These are phyloP conservation scores for Leptatherina wallacei DNA, from an alignment of 2,797 vertebrate species.

Conservation along the genomic window DNA sequence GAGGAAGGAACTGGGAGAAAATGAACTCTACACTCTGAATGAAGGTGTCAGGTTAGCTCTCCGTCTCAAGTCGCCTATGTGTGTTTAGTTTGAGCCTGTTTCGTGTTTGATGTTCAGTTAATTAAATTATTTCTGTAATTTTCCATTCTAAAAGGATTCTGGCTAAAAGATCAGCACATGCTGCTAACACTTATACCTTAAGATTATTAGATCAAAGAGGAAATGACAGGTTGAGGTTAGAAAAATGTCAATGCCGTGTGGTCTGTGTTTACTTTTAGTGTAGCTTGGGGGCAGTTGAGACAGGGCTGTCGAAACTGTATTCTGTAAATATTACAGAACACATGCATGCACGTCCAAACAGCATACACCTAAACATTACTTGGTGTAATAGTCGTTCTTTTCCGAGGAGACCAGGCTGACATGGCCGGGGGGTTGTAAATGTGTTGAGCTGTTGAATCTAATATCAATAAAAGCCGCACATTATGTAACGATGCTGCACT, in stretches of 20 bases:
- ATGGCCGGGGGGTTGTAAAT: background rate
- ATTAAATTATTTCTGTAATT: constrained; percentile 29
- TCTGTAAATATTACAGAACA: background rate
- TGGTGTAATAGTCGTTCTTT: background rate
- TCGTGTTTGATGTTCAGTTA: constrained; percentile 19
- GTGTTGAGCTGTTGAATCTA: background rate
- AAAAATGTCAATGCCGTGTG: constrained; percentile 21
- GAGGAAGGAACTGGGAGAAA: constrained; percentile 92
- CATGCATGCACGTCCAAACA: background rate
- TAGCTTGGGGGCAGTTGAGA: constrained; percentile 21
- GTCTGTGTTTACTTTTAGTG: constrained; percentile 25
- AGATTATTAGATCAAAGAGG: constrained; percentile 3
- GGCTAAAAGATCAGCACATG: constrained; percentile 13
- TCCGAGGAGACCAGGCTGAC: background rate
- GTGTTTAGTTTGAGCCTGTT: constrained; percentile 8
- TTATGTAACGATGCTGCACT: background rate
- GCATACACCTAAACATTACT: background rate
- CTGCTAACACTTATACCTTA: constrained; percentile 3
- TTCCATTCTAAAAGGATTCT: constrained; percentile 24
- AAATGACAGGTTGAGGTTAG: constrained; percentile 22
- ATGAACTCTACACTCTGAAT: constrained; percentile 94
- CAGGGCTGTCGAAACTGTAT: background rate
- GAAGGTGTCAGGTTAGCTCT: constrained; percentile 94
- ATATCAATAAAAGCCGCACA: constrained; percentile 2
- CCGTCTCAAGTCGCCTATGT: background rate